These are phyloP conservation scores for Alces alces DNA, from an alignment of 2,113 vertebrate species.

Conservation along the genomic window DNA sequence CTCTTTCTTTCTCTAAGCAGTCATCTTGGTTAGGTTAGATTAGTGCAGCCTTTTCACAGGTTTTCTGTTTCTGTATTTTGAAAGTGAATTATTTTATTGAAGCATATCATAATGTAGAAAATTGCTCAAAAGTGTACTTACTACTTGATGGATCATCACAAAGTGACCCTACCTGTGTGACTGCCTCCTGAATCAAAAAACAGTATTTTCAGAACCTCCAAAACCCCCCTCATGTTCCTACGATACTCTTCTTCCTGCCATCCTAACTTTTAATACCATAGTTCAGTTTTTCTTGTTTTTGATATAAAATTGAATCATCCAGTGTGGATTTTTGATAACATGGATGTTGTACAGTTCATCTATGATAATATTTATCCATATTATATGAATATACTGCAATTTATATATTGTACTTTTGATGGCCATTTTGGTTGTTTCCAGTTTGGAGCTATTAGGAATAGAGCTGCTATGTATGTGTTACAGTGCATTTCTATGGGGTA, in stretches of 20 bases:
- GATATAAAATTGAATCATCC: neutral
- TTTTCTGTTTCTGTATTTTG: neutral
- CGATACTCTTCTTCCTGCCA: neutral
- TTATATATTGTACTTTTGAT: neutral
- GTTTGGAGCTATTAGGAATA: neutral
- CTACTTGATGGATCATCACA: neutral
- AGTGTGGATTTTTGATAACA: neutral
- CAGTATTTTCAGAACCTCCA: neutral
- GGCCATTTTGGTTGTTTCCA: neutral
- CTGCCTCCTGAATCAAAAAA: neutral
- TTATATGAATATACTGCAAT: neutral
- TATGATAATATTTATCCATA: neutral
- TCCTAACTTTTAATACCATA: neutral
- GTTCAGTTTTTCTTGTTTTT: neutral
- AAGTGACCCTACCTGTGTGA: neutral
- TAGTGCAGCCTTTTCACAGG: neutral
- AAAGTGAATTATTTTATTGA: constrained; percentile 6
- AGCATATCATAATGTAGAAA: neutral
- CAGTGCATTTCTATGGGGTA: neutral
- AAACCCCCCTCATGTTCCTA: neutral
- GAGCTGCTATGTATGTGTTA: neutral
- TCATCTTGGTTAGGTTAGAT: neutral
- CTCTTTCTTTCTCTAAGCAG: neutral
- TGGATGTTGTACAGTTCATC: neutral
- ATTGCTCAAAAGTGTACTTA: neutral